phyloP scores from a whole-genome alignment of 92 coral and sea anemone genomes.

The Umimayanthus chanpuru region DNA sequence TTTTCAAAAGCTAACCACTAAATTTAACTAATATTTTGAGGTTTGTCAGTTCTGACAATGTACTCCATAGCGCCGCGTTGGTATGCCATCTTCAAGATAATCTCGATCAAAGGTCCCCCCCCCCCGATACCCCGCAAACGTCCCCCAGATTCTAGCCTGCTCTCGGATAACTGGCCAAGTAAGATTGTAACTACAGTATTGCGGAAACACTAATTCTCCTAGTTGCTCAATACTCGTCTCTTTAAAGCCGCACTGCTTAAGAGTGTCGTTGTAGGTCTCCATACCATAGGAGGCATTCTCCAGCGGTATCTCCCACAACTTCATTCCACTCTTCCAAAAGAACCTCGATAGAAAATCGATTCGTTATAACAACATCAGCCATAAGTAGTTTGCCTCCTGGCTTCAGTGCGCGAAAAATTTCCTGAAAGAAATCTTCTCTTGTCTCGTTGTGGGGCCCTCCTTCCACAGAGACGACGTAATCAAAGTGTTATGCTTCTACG shows the following conservation, averaged over 20 bases:
- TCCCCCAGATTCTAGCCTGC: slow-evolving; percentile 54
- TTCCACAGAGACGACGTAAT: slow-evolving; percentile 52
- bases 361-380: slow-evolving; percentile 50
- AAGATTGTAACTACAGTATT: slow-evolving; percentile 39
- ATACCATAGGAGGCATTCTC: slow-evolving; percentile 30
- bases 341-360: background rate
- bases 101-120: slow-evolving; percentile 59
- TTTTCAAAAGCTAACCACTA: background rate
- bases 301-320: slow-evolving; percentile 35
- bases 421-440: slow-evolving; percentile 47
- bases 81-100: slow-evolving; percentile 6
- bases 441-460: slow-evolving; percentile 54
- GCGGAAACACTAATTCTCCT: slow-evolving; percentile 54
- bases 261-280: slow-evolving; percentile 34
- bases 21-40: background rate
- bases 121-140: slow-evolving; percentile 50
- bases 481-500: slow-evolving; percentile 49
- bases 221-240: slow-evolving; percentile 25
- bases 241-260: no score
- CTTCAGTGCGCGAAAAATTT: slow-evolving; percentile 59
- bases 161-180: slow-evolving; percentile 43
- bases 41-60: slow-evolving; percentile 27
- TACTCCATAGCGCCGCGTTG: slow-evolving; percentile 7
- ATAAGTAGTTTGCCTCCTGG: slow-evolving; percentile 57
- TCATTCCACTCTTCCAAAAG: background rate